A percentile compares a stretch with the other conserved stretches of the same genome.
Evolutionary conservation across 2,797 vertebrate genomes (phyloP).

Genomic region (Acomys russatus): DNA sequence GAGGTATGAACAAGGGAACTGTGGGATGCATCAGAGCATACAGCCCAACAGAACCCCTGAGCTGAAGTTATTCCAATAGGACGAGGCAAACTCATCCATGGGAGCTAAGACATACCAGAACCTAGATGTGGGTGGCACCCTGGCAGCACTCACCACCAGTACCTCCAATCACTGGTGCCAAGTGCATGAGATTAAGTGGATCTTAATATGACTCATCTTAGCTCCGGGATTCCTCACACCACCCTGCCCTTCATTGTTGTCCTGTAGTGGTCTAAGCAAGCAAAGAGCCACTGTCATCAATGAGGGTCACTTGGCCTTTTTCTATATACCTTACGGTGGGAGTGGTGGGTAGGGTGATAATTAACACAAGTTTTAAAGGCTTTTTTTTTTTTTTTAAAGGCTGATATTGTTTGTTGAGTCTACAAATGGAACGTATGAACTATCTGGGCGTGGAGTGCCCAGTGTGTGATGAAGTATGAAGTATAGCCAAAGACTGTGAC

Average conservation of each 20-base stretch:
- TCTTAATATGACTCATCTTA: background rate
- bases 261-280: background rate
- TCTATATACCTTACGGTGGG: background rate
- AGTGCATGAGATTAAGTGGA: background rate
- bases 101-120: background rate
- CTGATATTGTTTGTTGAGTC: background rate
- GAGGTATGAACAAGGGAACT: background rate
- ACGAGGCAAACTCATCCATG: background rate
- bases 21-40: background rate
- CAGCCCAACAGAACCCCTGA: background rate
- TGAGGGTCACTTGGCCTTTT: background rate
- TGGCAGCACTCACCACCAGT: background rate
- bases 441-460: background rate
- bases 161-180: too few relatives aligned
- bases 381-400: background rate
- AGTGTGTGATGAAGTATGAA: background rate
- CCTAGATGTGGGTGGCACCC: background rate
- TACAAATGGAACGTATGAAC: background rate
- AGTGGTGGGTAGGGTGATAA: background rate
- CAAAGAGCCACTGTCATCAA: background rate
- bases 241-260: background rate
- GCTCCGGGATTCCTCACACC: background rate
- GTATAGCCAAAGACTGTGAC: background rate
- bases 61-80: background rate
- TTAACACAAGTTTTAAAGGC: background rate